phyloP scores from a whole-genome alignment of 2,113 vertebrate genomes.

The Girardinichthys multiradiatus region DNA sequence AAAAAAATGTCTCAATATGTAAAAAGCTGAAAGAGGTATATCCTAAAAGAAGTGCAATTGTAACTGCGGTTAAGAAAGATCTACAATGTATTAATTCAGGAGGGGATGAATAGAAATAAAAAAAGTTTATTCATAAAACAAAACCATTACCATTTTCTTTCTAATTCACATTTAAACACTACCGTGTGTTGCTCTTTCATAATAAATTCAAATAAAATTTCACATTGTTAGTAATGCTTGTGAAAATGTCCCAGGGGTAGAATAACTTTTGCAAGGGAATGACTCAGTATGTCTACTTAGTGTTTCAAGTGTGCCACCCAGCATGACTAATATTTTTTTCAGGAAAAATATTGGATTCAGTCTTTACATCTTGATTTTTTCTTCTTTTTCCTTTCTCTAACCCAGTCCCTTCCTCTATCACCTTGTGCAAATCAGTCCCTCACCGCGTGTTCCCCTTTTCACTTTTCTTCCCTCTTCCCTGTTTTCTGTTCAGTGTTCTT shows the following conservation, averaged over 20 bases:
- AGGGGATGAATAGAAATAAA: too few relatives aligned
- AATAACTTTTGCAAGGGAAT: background rate
- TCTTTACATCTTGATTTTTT: conserved; percentile 29
- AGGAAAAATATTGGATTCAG: conserved; percentile 26
- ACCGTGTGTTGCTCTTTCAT: too few relatives aligned
- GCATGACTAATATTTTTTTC: conserved; percentile 45
- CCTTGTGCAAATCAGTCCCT: conserved; percentile 22
- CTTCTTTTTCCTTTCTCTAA: conserved; percentile 9
- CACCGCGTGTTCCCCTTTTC: conserved; percentile 17
- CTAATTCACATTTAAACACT: too few relatives aligned
- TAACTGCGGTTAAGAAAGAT: too few relatives aligned
- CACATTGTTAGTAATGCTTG: background rate
- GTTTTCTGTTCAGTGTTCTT: conserved; percentile 11
- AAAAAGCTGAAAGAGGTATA: too few relatives aligned
- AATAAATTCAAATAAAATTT: too few relatives aligned
- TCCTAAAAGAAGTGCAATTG: too few relatives aligned
- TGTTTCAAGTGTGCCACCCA: conserved; percentile 25
- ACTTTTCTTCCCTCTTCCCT: conserved; percentile 11
- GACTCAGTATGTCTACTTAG: conserved; percentile 35
- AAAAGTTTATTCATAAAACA: too few relatives aligned
- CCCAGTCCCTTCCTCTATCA: conserved; percentile 33
- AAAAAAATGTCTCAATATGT: too few relatives aligned
- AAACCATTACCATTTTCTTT: too few relatives aligned
- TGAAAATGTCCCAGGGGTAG: background rate
- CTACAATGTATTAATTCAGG: too few relatives aligned